A percentile compares a stretch with the other conserved stretches of the same genome.
Evolutionary conservation across 1,140 invertebrate species (phyloP).

Genomic region (Apis laboriosa): DNA sequence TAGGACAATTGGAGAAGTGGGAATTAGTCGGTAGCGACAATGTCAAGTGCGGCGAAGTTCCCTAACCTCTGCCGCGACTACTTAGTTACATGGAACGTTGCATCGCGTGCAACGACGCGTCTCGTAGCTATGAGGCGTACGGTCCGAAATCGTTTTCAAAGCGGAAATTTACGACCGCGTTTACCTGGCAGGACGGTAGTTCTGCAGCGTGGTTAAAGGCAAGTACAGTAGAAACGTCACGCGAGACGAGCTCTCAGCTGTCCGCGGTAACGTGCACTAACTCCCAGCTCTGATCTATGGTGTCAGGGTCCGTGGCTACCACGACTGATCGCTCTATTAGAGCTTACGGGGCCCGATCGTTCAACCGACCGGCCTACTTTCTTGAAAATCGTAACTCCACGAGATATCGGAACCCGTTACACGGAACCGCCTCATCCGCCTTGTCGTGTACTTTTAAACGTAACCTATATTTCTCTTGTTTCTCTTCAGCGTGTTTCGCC

Average conservation of each 20-base stretch:
- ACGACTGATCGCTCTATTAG: constrained; percentile 60
- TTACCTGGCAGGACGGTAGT: constrained; percentile 25
- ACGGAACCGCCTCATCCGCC: not conserved
- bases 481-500: not conserved
- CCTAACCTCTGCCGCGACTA: not conserved
- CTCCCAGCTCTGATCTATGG: constrained; percentile 55
- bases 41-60: not conserved
- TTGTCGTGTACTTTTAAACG: not conserved
- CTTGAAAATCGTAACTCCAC: constrained; percentile 15
- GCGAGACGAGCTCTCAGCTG: constrained; percentile 53
- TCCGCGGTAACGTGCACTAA: constrained; percentile 55
- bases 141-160: constrained; percentile 28
- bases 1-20: not conserved
- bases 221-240: constrained; percentile 54
- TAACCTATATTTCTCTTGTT: not conserved
- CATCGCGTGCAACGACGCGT: not conserved
- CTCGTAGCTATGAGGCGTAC: not conserved
- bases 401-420: not conserved
- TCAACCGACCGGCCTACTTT: constrained; percentile 59
- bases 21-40: not conserved
- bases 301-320: constrained; percentile 51
- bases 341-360: constrained; percentile 43
- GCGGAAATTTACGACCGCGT: constrained; percentile 33
- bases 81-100: not conserved
- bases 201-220: constrained; percentile 12